A percentile compares a stretch with the other conserved stretches of the same genome.
These are phyloP conservation scores for Alloscopus bannaensis DNA, from an alignment of 2,888 invertebrate genomes.

Conservation along the genomic window DNA sequence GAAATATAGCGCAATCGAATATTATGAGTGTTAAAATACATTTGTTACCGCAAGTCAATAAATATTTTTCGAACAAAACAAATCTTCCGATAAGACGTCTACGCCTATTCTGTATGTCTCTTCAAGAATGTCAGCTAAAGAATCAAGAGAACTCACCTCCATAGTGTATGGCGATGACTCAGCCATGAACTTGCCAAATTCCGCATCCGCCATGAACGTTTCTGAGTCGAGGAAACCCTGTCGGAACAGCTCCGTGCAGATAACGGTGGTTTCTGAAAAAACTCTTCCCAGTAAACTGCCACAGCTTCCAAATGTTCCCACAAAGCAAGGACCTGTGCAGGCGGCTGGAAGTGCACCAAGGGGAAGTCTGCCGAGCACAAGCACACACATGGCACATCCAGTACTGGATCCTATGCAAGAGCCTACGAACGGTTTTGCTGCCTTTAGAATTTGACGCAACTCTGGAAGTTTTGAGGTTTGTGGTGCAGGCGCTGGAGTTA, in stretches of 20 bases:
- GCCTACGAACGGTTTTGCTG: conserved; percentile 72
- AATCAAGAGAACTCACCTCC: no score
- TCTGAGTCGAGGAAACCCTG: conserved; percentile 73
- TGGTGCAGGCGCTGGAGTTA: conserved; percentile 53
- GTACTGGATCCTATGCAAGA: conserved; percentile 71
- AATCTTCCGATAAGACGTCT: no score
- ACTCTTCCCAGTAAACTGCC: conserved; percentile 70
- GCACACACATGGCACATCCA: conserved; percentile 71
- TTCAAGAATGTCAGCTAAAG: no score
- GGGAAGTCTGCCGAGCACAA: conserved; percentile 71
- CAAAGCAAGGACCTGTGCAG: conserved; percentile 73
- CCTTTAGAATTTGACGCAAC: conserved; percentile 70
- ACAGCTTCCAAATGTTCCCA: conserved; percentile 71
- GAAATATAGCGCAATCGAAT: no score
- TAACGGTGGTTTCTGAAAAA: conserved; percentile 73
- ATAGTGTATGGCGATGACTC: conserved; percentile 69
- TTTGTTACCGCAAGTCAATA: no score
- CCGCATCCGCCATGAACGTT: conserved; percentile 72
- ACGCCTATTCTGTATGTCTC: no score
- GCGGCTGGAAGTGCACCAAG: conserved; percentile 69
- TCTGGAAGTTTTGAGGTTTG: conserved; percentile 68
- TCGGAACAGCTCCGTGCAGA: conserved; percentile 73
- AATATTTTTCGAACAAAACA: no score
- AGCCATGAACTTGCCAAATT: conserved; percentile 69
- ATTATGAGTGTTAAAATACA: no score